Percentiles rank a stretch among this genome's conserved stretches.
Evolutionary conservation across 2,113 vertebrate species (phyloP).

Genomic region (Meleagris gallopavo): DNA sequence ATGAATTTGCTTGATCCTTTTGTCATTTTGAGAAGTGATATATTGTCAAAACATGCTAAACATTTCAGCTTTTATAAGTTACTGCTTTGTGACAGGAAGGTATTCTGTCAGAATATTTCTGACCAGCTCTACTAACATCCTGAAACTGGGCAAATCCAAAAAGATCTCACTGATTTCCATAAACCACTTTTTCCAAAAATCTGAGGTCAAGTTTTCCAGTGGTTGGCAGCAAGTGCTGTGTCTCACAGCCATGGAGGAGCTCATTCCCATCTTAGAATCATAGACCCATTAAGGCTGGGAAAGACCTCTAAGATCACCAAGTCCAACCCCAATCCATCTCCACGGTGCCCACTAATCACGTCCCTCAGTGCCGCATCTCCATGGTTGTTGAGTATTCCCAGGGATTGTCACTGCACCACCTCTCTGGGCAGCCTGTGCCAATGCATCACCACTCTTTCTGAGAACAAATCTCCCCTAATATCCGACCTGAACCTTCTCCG

Average conservation of each 20-base stretch:
- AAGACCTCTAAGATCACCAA: too few relatives aligned
- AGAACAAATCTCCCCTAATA: too few relatives aligned
- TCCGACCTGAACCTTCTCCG: too few relatives aligned
- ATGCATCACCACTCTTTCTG: too few relatives aligned
- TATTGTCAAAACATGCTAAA: neutral
- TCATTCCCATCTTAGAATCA: neutral
- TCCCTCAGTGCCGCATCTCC: too few relatives aligned
- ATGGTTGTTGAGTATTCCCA: too few relatives aligned
- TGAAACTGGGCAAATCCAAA: neutral
- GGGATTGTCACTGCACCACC: too few relatives aligned
- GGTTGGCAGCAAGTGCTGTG: accelerated
- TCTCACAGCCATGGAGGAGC: accelerated
- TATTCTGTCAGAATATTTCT: neutral
- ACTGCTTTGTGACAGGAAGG: neutral
- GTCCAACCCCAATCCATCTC: too few relatives aligned
- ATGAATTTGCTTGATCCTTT: neutral
- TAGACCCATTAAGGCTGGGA: too few relatives aligned
- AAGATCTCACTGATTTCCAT: neutral
- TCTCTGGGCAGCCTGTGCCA: too few relatives aligned
- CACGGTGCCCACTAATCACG: too few relatives aligned
- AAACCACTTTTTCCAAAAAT: neutral
- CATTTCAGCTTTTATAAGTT: neutral
- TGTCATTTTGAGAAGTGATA: neutral
- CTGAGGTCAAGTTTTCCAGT: neutral
- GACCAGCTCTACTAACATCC: neutral